These are phyloP conservation scores for Plagodis pulveraria DNA, from an alignment of 2,888 invertebrate species.

Conservation along the genomic window DNA sequence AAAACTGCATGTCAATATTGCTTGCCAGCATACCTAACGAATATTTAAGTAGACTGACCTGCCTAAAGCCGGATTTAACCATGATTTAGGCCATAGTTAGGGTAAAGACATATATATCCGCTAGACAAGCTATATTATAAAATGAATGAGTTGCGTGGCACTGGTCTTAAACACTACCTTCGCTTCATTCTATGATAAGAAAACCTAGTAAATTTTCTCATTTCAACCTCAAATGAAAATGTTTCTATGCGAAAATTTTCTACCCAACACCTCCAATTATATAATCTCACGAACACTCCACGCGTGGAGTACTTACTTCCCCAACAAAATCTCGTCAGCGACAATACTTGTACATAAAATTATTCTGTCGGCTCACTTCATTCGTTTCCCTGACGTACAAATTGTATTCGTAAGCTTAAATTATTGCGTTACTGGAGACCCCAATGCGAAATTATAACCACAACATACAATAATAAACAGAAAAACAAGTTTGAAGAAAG, in stretches of 20 bases:
- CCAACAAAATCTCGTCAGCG: slow-evolving; percentile 49
- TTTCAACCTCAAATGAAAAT: too few relatives aligned
- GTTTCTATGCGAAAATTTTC: not conserved
- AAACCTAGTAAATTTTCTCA: too few relatives aligned
- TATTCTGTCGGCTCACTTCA: slow-evolving; percentile 70
- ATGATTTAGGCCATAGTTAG: too few relatives aligned
- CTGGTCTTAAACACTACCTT: too few relatives aligned
- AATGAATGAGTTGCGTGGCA: too few relatives aligned
- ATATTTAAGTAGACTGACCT: too few relatives aligned
- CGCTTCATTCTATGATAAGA: too few relatives aligned
- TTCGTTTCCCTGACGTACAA: slow-evolving; percentile 70
- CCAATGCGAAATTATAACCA: slow-evolving; percentile 54
- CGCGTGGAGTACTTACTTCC: slow-evolving; percentile 20
- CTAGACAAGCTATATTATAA: too few relatives aligned
- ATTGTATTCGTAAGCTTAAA: slow-evolving; percentile 73
- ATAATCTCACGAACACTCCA: slow-evolving; percentile 13
- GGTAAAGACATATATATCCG: too few relatives aligned
- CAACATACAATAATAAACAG: slow-evolving; percentile 12
- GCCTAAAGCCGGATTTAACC: too few relatives aligned
- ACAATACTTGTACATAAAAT: slow-evolving; percentile 55
- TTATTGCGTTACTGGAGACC: slow-evolving; percentile 58
- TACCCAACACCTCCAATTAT: slow-evolving; percentile 28
- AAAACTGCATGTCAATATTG: too few relatives aligned
- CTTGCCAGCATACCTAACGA: too few relatives aligned
- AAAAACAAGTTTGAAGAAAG: not conserved